Conservation (phyloP, 2,888 invertebrate species). For the Eupithecia pulchellata region DNA sequence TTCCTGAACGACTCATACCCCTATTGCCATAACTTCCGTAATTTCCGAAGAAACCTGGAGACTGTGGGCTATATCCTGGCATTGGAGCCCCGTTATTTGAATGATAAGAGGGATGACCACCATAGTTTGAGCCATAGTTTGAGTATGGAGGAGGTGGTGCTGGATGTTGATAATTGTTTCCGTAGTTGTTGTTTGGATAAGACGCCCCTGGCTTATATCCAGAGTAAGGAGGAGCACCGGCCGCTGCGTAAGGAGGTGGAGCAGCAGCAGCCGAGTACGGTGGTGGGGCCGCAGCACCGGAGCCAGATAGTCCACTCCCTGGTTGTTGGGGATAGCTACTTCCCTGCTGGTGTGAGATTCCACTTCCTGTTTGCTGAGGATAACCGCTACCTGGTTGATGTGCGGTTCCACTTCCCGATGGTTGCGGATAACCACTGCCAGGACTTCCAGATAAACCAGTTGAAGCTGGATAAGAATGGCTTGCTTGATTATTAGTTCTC, state of each 20-base stretch:
- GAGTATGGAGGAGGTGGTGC: conserved; percentile 71
- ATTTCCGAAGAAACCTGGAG: conserved; percentile 77
- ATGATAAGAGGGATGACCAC: conserved; percentile 60
- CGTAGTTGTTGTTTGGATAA: conserved; percentile 56
- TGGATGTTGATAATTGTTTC: conserved; percentile 64
- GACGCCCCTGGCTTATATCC: conserved; percentile 51
- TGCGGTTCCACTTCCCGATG: conserved; percentile 49
- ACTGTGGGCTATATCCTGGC: conserved; percentile 67
- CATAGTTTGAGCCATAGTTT: conserved; percentile 53
- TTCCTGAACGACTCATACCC: conserved; percentile 68
- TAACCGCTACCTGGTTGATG: conserved; percentile 50
- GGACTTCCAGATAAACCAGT: conserved; percentile 70
- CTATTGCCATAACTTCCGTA: conserved; percentile 65
- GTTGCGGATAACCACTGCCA: conserved; percentile 50
- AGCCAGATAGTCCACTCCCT: conserved; percentile 55
- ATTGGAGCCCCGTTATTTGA: conserved; percentile 60
- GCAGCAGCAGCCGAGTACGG: conserved; percentile 6
- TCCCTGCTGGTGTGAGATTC: conserved; percentile 49
- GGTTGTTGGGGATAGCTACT: conserved; percentile 43
- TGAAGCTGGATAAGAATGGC: conserved; percentile 71
- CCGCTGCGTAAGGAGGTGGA: conserved; percentile 62
- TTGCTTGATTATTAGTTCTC: conserved; percentile 53
- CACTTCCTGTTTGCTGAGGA: conserved; percentile 50
- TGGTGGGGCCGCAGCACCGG: conserved; percentile 37
- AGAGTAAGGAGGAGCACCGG: conserved; percentile 59